phyloP scores from a whole-genome alignment of 2,797 vertebrate species.

The Falco novaeseelandiae region DNA sequence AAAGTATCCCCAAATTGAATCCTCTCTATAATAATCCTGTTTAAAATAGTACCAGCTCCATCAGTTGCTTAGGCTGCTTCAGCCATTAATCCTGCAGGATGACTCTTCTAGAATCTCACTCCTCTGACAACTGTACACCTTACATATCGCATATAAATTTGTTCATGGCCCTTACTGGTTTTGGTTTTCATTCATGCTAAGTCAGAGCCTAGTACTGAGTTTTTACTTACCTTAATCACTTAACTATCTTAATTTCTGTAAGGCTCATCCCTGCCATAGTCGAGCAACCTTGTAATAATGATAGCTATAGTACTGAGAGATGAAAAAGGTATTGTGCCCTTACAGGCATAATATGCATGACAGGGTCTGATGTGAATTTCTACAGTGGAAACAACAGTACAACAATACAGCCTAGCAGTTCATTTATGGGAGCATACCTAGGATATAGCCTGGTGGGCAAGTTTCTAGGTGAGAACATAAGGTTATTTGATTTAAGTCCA shows the following conservation, averaged over 20 bases:
- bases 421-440: not conserved
- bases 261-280: not conserved
- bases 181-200: not conserved
- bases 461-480: not conserved
- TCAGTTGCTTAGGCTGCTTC: not conserved
- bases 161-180: not conserved
- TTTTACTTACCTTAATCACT: conserved; percentile 5
- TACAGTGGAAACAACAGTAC: not conserved
- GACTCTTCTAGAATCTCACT: not conserved
- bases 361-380: not conserved
- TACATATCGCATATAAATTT: not conserved
- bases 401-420: not conserved
- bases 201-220: not conserved
- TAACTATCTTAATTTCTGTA: conserved; percentile 26
- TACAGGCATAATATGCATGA: not conserved
- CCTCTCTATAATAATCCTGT: not conserved
- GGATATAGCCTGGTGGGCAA: not conserved
- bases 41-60: not conserved
- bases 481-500: not conserved
- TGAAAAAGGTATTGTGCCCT: not conserved
- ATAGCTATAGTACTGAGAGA: not conserved
- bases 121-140: not conserved
- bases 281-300: not conserved
- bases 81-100: not conserved
- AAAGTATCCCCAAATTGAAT: not conserved